Percentiles rank a stretch among this genome's conserved stretches.
Conservation (phyloP, 2,888 invertebrate species). For the Odontothrips loti region DNA sequence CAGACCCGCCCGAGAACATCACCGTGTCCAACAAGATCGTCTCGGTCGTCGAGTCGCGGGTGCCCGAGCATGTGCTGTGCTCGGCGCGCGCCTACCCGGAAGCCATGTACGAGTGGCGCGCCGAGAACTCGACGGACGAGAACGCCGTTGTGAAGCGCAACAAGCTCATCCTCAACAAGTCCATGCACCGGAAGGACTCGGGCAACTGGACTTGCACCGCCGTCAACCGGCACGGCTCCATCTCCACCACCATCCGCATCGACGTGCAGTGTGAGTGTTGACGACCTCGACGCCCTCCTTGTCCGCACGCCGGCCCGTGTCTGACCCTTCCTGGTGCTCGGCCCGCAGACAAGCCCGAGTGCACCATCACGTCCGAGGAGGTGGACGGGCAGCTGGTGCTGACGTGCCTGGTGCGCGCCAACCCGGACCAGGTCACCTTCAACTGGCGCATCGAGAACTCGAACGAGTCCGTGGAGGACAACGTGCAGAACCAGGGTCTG, state of each 20-base stretch:
- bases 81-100: slow-evolving; percentile 64
- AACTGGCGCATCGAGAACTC: slow-evolving; percentile 79
- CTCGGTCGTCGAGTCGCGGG: slow-evolving; percentile 54
- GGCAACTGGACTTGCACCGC: slow-evolving; percentile 78
- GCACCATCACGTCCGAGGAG: slow-evolving; percentile 69
- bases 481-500: slow-evolving; percentile 52
- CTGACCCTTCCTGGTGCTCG: slow-evolving; percentile 32
- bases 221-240: slow-evolving; percentile 70
- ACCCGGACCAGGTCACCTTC: slow-evolving; percentile 73
- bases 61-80: slow-evolving; percentile 56
- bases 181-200: slow-evolving; percentile 64
- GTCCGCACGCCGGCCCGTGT: neutral
- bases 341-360: slow-evolving; percentile 71
- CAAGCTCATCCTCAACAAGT: slow-evolving; percentile 59
- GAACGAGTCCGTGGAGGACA: slow-evolving; percentile 67
- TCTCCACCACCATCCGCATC: slow-evolving; percentile 63
- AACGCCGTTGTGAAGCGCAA: slow-evolving; percentile 46
- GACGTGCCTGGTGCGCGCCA: slow-evolving; percentile 75
- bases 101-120: slow-evolving; percentile 68
- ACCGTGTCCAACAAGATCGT: slow-evolving; percentile 59
- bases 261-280: slow-evolving; percentile 77
- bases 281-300: neutral
- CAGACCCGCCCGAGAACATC: slow-evolving; percentile 82
- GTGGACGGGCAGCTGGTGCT: slow-evolving; percentile 70
- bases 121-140: slow-evolving; percentile 54